Evolutionary conservation across 2,888 invertebrate genomes (phyloP), one percentile per base, ranked within the genome.

Genomic region (Philopedon plagiatum): DNA sequence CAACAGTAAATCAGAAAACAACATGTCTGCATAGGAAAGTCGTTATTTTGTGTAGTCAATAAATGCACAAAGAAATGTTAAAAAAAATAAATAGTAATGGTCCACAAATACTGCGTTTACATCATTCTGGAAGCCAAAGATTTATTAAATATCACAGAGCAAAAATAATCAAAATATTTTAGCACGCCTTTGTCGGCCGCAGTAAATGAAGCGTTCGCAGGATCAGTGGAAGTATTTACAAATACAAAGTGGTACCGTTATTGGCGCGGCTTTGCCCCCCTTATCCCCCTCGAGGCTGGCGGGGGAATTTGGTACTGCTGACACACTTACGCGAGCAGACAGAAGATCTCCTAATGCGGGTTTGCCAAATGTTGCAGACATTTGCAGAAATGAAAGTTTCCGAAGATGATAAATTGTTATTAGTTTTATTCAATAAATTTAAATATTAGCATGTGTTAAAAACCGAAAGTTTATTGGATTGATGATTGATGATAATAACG

Each of bases 191-290:
- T 70, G 70, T 46, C 1, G 9, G 44, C 34, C 37, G 46, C 62
- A 62, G 58, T 58, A 63, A 62, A 71, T 54, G 62, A 56, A 63
- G 44, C 60, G 51, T 41, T 60, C 62, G 9, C 34, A 32, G 69
- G 76, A 81, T 75, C 78, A 80, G 80, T 82, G 78, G 81, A 83
- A 82, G 81, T 81, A 61, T 32, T 41, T 37, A 54, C 51, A 80
- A 82, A 79, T 74, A 75, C 77, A 63, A 67, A 66, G 76, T 75
- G 77, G 79, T 82, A 81, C 82, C 82, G 83, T 82, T 83, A 83
- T 75, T 80, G 81, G 76, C 75, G 77, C 74, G 73, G 76, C 78
- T 76, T 68, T 32, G 37, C 51, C 21, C 69, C 56, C 23, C 29
- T 54, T 4, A n/a, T 39, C 5, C 18, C 26, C 75, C 77, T 72